Evolutionary conservation across 2,888 invertebrate genomes (phyloP).

Genomic region (Dolomedes plantarius): DNA sequence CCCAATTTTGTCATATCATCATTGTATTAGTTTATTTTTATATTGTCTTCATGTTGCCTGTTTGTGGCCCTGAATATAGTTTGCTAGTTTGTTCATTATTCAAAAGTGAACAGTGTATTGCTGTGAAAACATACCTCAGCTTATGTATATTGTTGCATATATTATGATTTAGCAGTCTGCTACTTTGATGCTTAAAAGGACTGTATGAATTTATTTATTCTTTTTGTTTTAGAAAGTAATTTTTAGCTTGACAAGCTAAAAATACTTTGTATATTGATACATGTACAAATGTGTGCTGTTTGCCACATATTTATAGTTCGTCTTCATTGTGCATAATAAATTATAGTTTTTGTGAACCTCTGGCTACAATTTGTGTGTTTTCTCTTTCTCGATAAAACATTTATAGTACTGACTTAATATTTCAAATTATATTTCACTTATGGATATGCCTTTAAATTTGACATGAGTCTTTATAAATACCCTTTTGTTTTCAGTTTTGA

Average conservation of each 20-base stretch:
- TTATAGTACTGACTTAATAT: neutral
- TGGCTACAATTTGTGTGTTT: neutral
- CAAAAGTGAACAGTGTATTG: neutral
- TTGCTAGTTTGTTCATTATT: slow-evolving; percentile 18
- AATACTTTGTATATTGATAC: neutral
- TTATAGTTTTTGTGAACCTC: neutral
- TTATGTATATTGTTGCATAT: slow-evolving; percentile 32
- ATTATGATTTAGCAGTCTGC: slow-evolving; percentile 51
- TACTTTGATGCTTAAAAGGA: slow-evolving; percentile 37
- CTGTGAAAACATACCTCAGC: neutral
- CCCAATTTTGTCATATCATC: neutral
- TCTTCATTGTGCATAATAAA: neutral
- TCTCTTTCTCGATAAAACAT: neutral
- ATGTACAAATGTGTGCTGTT: slow-evolving; percentile 1
- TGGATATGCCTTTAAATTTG: too few species aligned
- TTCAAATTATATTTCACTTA: neutral
- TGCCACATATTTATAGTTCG: neutral
- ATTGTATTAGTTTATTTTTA: slow-evolving; percentile 36
- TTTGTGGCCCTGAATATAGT: slow-evolving; percentile 44
- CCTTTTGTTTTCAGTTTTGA: too few species aligned
- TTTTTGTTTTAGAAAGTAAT: slow-evolving; percentile 2
- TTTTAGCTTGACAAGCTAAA: slow-evolving; percentile 17
- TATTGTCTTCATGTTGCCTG: slow-evolving; percentile 45
- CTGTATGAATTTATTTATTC: slow-evolving; percentile 26
- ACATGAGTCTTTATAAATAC: too few species aligned